Evolutionary conservation across 2,888 invertebrate species (phyloP).

Genomic region (Hydriomena furcata): DNA sequence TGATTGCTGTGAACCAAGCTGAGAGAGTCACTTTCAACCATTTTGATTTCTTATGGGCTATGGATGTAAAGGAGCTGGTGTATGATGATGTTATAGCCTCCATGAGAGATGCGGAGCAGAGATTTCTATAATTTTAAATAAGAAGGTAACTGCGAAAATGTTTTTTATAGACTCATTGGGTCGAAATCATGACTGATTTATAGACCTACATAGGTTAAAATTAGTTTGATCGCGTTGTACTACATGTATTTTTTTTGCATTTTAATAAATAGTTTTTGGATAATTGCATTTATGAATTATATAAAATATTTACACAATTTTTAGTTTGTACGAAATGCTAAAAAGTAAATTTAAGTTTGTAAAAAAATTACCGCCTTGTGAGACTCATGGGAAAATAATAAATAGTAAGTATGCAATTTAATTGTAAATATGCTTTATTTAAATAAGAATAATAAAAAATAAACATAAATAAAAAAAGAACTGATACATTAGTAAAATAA

Average conservation of each 20-base stretch:
- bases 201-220: constrained; percentile 10
- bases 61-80: constrained; percentile 39
- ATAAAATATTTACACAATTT: no score
- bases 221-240: constrained; percentile 1
- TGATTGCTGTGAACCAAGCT: constrained; percentile 31
- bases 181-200: constrained; percentile 2
- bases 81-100: constrained; percentile 42
- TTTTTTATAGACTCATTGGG: constrained; percentile 1
- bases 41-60: constrained; percentile 56
- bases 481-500: neutral
- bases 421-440: constrained; percentile 37
- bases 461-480: neutral
- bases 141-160: constrained; percentile 3
- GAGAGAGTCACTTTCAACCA: constrained; percentile 48
- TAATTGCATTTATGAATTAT: no score
- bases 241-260: no score
- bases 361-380: no score
- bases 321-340: no score
- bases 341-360: no score
- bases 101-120: constrained; percentile 46
- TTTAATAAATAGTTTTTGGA: no score
- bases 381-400: no score
- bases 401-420: neutral
- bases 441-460: constrained; percentile 15
- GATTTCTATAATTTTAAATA: constrained; percentile 18